Evolutionary conservation across 1,140 invertebrate species (phyloP), one percentile per base, ranked within the genome.

Genomic region (Drosophila fuyamai): DNA sequence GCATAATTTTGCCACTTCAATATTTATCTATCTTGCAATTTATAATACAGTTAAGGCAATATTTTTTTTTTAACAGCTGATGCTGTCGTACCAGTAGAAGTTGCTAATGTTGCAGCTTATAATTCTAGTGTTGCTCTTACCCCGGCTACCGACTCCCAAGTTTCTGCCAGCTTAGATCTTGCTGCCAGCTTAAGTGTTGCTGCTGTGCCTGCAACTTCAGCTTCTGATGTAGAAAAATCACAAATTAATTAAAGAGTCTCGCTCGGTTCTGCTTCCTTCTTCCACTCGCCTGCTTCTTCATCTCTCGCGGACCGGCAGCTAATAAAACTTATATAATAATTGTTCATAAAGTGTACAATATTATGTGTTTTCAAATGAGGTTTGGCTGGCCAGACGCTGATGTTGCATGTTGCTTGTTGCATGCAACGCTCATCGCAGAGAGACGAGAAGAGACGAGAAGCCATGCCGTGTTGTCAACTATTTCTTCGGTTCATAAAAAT

Each of bases 401-500:
- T 86, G 79, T 80, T 86, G 68, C 83, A 82, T 88, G 84, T 79
- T 72, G 83, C 84, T 78, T 76, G 85, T 90, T 81, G 82, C 79
- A 91, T 91, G 90, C 82, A 83, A 88, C 79, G 56, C 36, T 71
- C 67, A 41, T 56, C n/a, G 43, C 50, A 47, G 62, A 16, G 13
- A 13, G 13, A 13, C 18, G 41, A 38, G 32, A 53, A 27, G 61
- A 57, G 32, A n/a, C 32, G 61, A 76, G 78, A 60, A 62, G 63
- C 81, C 74, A 73, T 91, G 84, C 72, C 81, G 84, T 91, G 85
- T 92, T 91, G 90, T 91, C 91, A 92, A 92, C 90, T 91, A 91
- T 92, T 92, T 92, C 91, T 92, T 86, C 84, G 88, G 91, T 89
- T 92, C 91, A 92, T 92, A 92, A 92, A 92, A 92, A 92, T 92